Evolutionary conservation across 2,797 vertebrate species (phyloP), one percentile per base, ranked within the genome.

Genomic region (Coilia nasus): DNA sequence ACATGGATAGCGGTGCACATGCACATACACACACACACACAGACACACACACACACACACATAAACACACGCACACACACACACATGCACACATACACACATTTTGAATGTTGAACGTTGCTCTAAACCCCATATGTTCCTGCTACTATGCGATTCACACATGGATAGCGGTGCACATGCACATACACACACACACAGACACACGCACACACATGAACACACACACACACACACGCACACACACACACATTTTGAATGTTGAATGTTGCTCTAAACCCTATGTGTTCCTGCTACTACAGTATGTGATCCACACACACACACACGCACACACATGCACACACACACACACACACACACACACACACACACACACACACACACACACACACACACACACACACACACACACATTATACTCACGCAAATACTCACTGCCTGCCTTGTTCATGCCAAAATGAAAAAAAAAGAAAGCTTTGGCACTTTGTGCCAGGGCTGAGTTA

Each of bases 381-480:
- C 59, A 64, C 82, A 64, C 82, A 64, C 82, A 83, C 82, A 83
- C 83, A 84, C 47, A 82, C 81, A 56, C 47, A 82, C 46, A 81
- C 81, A 54, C 41, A 81, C 21, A 75, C 47, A 71, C 25, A 35
- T n/a, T 25, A 56, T 46, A 67, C 47, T 41, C 56, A 35, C 81
- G 84, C 87, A 87, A 4, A 23, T n/a, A 41, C 28, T 75, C 31
- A 75, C 41, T 75, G 28, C 67, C 3, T 75, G 17, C 67, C 28
- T 75, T 35, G 31, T 31, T 41, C 14, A 14, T 75, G 31, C 67
- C 67, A 41, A 75, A 75, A 41, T 3, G 5, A 59, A 0, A 59
- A 41, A 35, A 17, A 35, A 35, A 35, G 11, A 35, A 35, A 35
- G 11, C 12, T 2, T 31, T 71, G 64, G 25, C 25, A 31, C 25